These are phyloP conservation scores for Pammene fasciana DNA, from an alignment of 2,888 invertebrate genomes.

Conservation along the genomic window DNA sequence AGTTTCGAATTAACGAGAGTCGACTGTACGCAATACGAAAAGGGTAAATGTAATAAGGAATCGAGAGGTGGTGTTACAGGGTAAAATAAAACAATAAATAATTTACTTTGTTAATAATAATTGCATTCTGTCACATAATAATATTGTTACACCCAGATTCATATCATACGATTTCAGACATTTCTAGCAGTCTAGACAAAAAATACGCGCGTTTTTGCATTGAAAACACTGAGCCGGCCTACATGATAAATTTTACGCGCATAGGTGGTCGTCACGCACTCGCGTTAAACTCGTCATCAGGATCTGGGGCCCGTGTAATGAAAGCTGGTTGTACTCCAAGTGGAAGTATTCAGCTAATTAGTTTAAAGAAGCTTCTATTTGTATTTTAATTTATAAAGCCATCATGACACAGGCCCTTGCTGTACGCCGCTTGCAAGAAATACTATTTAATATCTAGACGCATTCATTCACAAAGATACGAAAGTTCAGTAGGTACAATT, in stretches of 20 bases:
- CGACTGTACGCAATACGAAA: too few relatives aligned
- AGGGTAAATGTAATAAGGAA: background rate
- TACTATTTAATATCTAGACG: constrained; percentile 1
- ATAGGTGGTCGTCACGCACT: background rate
- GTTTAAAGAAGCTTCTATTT: background rate
- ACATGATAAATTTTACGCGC: background rate
- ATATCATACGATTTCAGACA: constrained; percentile 69
- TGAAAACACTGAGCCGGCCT: constrained; percentile 28
- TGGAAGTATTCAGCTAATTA: too few relatives aligned
- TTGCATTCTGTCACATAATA: constrained; percentile 77
- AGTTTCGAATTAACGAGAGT: too few relatives aligned
- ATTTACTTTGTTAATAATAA: constrained; percentile 69
- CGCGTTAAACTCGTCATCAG: background rate
- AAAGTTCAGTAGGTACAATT: background rate
- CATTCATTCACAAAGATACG: background rate
- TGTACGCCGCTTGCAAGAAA: constrained; percentile 2
- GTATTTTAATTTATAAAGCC: background rate
- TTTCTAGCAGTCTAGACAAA: constrained; percentile 68
- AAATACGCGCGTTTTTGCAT: constrained; percentile 47
- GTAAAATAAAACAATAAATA: constrained; percentile 31
- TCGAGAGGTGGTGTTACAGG: background rate
- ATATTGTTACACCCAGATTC: constrained; percentile 75
- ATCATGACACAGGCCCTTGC: background rate
- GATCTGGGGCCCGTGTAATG: background rate
- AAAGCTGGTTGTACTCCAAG: background rate